Conservation (phyloP, 2,888 invertebrate genomes). For the Ernsta delagoae region DNA sequence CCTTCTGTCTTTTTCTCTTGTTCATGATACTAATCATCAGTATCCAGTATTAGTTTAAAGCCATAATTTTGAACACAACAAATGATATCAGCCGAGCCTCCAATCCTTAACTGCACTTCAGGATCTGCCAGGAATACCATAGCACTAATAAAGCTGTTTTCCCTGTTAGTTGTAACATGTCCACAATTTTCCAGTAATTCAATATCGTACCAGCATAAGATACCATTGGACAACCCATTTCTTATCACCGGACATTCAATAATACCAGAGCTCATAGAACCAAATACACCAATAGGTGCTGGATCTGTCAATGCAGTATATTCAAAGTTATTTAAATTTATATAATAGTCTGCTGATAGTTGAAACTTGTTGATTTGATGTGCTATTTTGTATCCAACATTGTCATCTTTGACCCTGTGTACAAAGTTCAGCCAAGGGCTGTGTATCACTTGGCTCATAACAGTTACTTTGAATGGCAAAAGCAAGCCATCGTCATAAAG, state of each 20-base stretch:
- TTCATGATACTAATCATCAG: conserved; percentile 39
- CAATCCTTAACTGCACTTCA: conserved; percentile 53
- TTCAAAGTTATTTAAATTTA: conserved; percentile 72
- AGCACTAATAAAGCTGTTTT: conserved; percentile 74
- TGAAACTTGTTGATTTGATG: conserved; percentile 85
- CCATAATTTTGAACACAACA: conserved; percentile 59
- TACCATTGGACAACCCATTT: conserved; percentile 74
- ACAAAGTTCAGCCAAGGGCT: conserved; percentile 85
- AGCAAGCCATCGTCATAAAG: conserved; percentile 74
- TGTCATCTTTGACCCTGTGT: conserved; percentile 83
- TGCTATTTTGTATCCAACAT: conserved; percentile 83
- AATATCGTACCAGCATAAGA: conserved; percentile 84
- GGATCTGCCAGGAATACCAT: conserved; percentile 75
- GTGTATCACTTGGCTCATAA: conserved; percentile 85
- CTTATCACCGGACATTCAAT: conserved; percentile 58
- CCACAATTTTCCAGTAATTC: conserved; percentile 66
- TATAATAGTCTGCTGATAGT: conserved; percentile 83
- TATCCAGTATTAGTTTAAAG: conserved; percentile 62
- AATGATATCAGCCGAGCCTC: conserved; percentile 58
- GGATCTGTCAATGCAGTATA: conserved; percentile 70
- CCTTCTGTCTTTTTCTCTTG: not conserved
- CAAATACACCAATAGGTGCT: conserved; percentile 53
- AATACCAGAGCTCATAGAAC: conserved; percentile 46
- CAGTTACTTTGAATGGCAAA: conserved; percentile 79
- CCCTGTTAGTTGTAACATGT: conserved; percentile 70